Evolutionary conservation across 2,888 invertebrate species (phyloP), one percentile per base, ranked within the genome.

Genomic region (Drosophila tripunctata): DNA sequence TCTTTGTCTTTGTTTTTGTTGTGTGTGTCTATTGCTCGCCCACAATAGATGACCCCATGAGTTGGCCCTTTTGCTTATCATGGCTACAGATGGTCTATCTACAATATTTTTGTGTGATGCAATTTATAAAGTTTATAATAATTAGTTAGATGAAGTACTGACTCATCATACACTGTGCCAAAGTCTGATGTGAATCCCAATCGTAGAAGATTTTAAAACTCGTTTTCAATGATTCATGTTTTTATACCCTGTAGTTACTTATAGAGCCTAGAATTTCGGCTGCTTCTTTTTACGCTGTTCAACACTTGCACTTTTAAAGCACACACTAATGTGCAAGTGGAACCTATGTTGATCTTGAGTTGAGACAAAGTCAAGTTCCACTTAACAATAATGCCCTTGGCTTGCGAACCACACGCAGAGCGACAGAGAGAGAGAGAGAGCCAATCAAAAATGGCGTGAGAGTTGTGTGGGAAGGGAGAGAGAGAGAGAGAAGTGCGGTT

Each of bases 391-490:
- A 35, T 81, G 85, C 81, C 85, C 81, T 81, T 81, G 83, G 72
- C 75, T 85, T 67, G 68, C 52, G 64, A 84, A 35, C 79, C 85
- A 85, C 85, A 82, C 82, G 77, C 82, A 79, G 82, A 58, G 78
- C 61, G 33, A 50, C 65, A 65, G 15, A n/a, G n/a, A n/a, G n/a
- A n/a, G n/a, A n/a, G n/a, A n/a, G n/a, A 58, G 78, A 63, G 33
- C 54, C 65, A 65, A 60, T 73, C 58, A 60, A 69, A 43, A 10
- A 35, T 21, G 15, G 15, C 14, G 15, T 2, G 30, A 2, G 30
- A 15, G 19, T 14, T 6, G 51, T 24, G 45, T 15, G 43, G 8
- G 38, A 5, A 10, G 24, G 3, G 15, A n/a, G n/a, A n/a, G n/a
- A n/a, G n/a, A n/a, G n/a, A n/a, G n/a, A n/a, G n/a, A n/a, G n/a